Evolutionary conservation across 2,797 vertebrate species (phyloP).

Genomic region (Melanotaenia nigrans): DNA sequence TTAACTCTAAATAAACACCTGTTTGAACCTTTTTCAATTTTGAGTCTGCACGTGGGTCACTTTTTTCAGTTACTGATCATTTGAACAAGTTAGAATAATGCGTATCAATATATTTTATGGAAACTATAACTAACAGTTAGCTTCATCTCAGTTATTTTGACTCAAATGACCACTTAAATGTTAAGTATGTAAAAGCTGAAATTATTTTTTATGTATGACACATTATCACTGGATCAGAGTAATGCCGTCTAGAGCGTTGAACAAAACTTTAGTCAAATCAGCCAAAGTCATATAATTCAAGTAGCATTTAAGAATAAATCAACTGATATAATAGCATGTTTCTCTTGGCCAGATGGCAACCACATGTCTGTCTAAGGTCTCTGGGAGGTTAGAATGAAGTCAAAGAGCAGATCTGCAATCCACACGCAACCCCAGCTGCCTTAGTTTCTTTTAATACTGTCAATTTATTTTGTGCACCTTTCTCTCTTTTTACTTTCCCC

Average conservation of each 20-base stretch:
- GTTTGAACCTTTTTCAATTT: too few species aligned
- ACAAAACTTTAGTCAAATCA: conserved; percentile 45
- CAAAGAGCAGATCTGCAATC: conserved; percentile 66
- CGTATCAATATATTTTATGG: neutral
- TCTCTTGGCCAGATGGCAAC: conserved; percentile 60
- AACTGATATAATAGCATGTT: conserved; percentile 40
- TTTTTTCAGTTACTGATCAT: too few species aligned
- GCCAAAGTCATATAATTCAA: conserved; percentile 29
- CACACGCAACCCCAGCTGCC: conserved; percentile 35
- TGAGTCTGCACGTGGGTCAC: too few species aligned
- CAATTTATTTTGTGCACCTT: conserved; percentile 21
- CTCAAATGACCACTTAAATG: neutral
- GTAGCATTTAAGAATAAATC: conserved; percentile 61
- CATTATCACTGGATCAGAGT: conserved; percentile 23
- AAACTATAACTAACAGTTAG: neutral
- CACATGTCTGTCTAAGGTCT: conserved; percentile 69
- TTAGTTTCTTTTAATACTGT: conserved; percentile 17
- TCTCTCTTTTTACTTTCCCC: conserved; percentile 4
- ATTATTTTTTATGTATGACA: neutral
- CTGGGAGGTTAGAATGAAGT: conserved; percentile 61
- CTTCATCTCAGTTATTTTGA: neutral
- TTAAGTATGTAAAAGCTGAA: neutral
- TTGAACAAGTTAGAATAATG: neutral
- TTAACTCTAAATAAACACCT: too few species aligned
- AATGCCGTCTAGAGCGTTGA: conserved; percentile 9